phyloP scores from a whole-genome alignment of 37 sponge, comb jelly and placozoan genomes.

The Halichondria panicea region DNA sequence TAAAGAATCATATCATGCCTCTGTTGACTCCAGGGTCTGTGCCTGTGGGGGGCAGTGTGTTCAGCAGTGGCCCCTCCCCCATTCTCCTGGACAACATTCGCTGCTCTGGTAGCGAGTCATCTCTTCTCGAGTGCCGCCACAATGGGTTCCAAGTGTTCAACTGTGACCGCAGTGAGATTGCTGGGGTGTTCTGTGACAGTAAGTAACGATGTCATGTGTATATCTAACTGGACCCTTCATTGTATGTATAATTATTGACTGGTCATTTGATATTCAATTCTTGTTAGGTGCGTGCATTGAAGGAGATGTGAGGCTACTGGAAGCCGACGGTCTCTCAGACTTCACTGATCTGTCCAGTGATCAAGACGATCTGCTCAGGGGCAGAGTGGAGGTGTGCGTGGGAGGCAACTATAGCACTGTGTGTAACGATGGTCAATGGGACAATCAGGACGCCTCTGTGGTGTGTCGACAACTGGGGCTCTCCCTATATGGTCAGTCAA shows the following conservation, averaged over 20 bases:
- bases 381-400: conserved; percentile 43
- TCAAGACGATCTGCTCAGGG: conserved; percentile 15
- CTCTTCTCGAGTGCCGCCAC: conserved; percentile 26
- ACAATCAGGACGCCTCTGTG: conserved; percentile 44
- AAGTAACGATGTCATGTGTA: not conserved
- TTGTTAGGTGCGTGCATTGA: not conserved
- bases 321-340: not conserved
- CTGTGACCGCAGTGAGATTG: conserved; percentile 45
- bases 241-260: no score
- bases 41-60: no score
- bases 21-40: no score
- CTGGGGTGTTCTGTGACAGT: conserved; percentile 41
- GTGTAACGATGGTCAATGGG: conserved; percentile 63
- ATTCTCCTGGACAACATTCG: conserved; percentile 18
- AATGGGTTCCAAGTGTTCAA: conserved; percentile 17
- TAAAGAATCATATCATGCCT: no score
- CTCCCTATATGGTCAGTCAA: conserved; percentile 27
- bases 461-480: conserved; percentile 62
- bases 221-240: no score
- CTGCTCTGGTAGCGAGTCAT: conserved; percentile 28
- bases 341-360: not conserved
- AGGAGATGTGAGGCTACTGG: not conserved
- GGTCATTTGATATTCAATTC: not conserved
- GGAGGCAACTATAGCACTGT: conserved; percentile 29
- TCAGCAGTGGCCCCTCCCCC: not conserved